Conservation (phyloP, 1,140 invertebrate genomes). For the Pemphigus obesinymphae region DNA sequence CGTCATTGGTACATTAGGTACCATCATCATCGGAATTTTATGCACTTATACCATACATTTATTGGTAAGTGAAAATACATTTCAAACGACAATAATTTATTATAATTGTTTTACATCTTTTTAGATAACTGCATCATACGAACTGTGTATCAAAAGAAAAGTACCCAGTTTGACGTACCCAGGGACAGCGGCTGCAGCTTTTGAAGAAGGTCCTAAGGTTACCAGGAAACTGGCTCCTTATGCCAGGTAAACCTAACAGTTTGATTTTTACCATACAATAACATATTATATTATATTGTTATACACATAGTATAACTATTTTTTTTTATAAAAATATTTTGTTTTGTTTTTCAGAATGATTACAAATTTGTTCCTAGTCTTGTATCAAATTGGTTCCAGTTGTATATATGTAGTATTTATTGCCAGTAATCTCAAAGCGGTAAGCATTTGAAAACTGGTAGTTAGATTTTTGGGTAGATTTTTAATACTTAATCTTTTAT, state of each 20-base stretch:
- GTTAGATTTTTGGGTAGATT: neutral
- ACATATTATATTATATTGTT: too few species aligned
- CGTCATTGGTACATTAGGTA: conserved; percentile 61
- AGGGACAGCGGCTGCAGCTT: conserved; percentile 62
- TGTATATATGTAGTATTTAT: conserved; percentile 85
- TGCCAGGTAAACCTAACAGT: conserved; percentile 55
- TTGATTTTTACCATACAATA: too few species aligned
- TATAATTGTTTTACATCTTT: neutral
- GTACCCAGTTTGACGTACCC: conserved; percentile 68
- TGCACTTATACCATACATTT: conserved; percentile 78
- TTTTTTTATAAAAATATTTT: neutral
- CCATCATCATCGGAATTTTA: conserved; percentile 64
- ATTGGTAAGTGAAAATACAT: conserved; percentile 52
- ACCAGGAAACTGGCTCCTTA: conserved; percentile 52
- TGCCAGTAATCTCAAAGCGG: conserved; percentile 63
- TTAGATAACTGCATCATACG: conserved; percentile 61
- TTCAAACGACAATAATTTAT: neutral
- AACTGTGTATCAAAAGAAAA: conserved; percentile 63
- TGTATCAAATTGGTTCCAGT: conserved; percentile 83
- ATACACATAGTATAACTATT: too few species aligned
- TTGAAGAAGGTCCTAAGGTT: conserved; percentile 61
- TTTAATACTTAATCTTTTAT: neutral
- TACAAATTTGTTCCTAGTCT: conserved; percentile 66
- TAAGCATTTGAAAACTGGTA: conserved; percentile 44
- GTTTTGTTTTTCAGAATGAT: conserved; percentile 54